Conservation (phyloP, 2,113 vertebrate genomes). For the Rhinichthys klamathensis region DNA sequence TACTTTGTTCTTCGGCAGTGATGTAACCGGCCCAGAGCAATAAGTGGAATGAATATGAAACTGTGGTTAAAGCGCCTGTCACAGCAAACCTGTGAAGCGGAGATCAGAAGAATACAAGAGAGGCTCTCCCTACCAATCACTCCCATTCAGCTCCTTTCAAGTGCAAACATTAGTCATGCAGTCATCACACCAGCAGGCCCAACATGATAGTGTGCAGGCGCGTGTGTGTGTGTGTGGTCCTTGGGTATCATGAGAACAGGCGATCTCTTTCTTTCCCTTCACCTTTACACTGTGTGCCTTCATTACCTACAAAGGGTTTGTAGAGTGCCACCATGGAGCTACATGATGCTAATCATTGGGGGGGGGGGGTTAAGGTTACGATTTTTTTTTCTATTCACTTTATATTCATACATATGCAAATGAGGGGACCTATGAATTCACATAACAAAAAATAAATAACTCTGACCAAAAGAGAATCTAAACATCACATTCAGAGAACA, state of each 20-base stretch:
- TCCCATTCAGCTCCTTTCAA: conserved; percentile 42
- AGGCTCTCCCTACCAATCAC: conserved; percentile 36
- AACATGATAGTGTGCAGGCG: conserved; percentile 22
- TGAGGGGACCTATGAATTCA: background rate
- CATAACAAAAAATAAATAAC: background rate
- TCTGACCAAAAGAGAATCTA: background rate
- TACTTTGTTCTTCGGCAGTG: conserved; percentile 44
- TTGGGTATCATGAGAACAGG: conserved; percentile 37
- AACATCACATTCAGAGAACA: background rate
- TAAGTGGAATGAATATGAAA: conserved; percentile 34
- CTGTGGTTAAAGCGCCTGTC: conserved; percentile 38
- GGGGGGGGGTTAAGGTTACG: no score
- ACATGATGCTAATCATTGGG: background rate
- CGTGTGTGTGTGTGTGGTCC: conserved; percentile 47
- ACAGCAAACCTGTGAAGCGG: conserved; percentile 49
- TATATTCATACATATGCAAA: background rate
- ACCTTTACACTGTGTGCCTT: background rate
- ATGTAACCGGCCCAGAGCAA: conserved; percentile 49
- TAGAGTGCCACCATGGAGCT: background rate
- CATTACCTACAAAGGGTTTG: background rate
- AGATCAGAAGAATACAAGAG: conserved; percentile 9
- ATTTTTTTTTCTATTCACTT: background rate
- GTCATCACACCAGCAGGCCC: conserved; percentile 41
- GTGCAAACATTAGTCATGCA: conserved; percentile 56
- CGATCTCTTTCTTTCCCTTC: conserved; percentile 26